Conservation (phyloP, 2,888 invertebrate genomes). For the Eupithecia centaureata region DNA sequence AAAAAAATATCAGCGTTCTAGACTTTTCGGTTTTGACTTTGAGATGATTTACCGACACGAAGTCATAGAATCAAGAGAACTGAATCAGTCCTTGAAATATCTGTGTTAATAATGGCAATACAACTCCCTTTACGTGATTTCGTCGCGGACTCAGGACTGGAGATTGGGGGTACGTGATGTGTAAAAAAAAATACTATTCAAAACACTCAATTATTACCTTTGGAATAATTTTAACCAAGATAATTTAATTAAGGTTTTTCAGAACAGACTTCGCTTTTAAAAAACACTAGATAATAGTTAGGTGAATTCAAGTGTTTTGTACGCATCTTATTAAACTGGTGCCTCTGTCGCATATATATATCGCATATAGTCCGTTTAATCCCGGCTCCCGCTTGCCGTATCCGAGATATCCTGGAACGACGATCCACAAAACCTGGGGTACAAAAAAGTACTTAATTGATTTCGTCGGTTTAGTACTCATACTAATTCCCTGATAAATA, state of each 20-base stretch:
- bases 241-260: background rate
- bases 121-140: background rate
- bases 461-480: slow-evolving; percentile 77
- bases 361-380: background rate
- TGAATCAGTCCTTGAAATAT: background rate
- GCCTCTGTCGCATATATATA: background rate
- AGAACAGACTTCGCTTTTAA: background rate
- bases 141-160: background rate
- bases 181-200: background rate
- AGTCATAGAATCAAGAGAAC: background rate
- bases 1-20: background rate
- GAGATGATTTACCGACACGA: background rate
- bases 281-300: background rate
- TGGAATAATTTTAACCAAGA: background rate
- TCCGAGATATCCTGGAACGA: slow-evolving; percentile 60
- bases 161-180: background rate
- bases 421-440: slow-evolving; percentile 60
- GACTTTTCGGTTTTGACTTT: background rate
- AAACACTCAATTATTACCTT: background rate
- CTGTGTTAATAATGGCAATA: background rate
- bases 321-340: background rate
- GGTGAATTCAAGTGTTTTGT: background rate
- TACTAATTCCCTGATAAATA: slow-evolving; percentile 80
- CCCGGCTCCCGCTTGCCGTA: slow-evolving; percentile 18
- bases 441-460: slow-evolving; percentile 74